phyloP scores from a whole-genome alignment of 2,797 vertebrate genomes.

The Lindbergichthys nudifrons region DNA sequence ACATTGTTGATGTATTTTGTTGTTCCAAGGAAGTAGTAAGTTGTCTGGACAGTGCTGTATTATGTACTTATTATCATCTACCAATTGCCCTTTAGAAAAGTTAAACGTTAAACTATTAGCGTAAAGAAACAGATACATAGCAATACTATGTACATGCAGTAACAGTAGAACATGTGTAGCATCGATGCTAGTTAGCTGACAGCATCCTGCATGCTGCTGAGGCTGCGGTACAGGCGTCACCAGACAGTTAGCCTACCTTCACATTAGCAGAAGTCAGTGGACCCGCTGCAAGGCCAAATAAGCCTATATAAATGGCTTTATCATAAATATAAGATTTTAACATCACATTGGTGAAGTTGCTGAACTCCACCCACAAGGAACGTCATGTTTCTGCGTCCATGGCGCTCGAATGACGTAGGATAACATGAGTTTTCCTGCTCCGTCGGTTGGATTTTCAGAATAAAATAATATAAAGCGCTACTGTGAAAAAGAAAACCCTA shows the following conservation, averaged over 20 bases:
- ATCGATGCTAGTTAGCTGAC: neutral
- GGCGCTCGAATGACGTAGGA: conserved; percentile 26
- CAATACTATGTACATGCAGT: neutral
- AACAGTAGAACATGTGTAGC: neutral
- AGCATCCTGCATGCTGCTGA: conserved; percentile 12
- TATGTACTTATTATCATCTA: neutral
- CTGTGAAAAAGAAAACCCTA: accelerated
- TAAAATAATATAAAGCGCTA: conserved; percentile 5
- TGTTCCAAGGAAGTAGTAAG: neutral
- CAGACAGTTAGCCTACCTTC: conserved; percentile 46
- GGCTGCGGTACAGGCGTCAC: neutral
- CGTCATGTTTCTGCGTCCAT: conserved; percentile 51
- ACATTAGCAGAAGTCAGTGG: neutral
- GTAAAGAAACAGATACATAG: neutral
- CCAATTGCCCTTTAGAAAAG: neutral
- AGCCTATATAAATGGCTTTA: accelerated
- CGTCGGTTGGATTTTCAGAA: conserved; percentile 22
- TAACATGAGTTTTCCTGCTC: conserved; percentile 10
- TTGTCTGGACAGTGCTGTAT: neutral
- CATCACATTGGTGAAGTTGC: neutral
- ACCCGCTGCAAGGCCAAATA: neutral
- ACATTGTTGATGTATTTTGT: neutral
- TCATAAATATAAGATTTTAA: neutral
- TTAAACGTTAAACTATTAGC: neutral
- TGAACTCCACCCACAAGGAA: accelerated